Evolutionary conservation across 1,140 invertebrate genomes (phyloP), one percentile per base, ranked within the genome.

Genomic region (Sycophaga agraensis): DNA sequence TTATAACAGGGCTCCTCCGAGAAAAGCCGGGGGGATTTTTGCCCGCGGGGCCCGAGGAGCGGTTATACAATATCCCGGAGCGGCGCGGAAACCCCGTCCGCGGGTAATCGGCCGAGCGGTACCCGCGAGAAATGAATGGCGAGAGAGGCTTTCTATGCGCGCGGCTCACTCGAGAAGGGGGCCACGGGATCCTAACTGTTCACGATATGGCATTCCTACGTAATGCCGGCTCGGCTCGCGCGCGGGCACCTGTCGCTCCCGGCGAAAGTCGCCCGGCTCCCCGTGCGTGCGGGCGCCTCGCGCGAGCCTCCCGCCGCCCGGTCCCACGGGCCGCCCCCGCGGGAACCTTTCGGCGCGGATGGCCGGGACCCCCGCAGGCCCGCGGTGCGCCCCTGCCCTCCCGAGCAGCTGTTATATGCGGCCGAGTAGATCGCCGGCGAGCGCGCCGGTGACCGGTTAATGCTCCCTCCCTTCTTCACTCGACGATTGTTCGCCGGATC

Each of bases 161-260:
- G 21, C 12, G 14, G 17, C 21, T 17, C 1, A 22, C 4, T 21
- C 5, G 14, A 4, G 1, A 37, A 16, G 24, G 22, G 22, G 17
- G 42, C 26, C 14, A 6, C 22, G 28, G 6, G 28, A 59, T 49
- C 57, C 57, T 59, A 59, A 59, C 57, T 59, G 57, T 59, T 50
- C 57, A 50, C 46, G 45, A 59, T 31, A 31, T 43, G 57, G 57
- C 57, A 59, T 59, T 59, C 57, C 46, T 40, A 22, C 14, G 57
- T 57, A 51, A 42, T 22, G 46, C 12, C 19, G 40, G 21, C 42
- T 12, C 34, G 21, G 11, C 3, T 14, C 48, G 2, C n/a, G n/a
- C n/a, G 1, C 0, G 16, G 22, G 45, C 34, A 49, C 56, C 56
- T 58, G 55, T 58, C 55, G 55, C 21, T 2, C 6, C 16, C 17